Base-by-base conservation (phyloP, 2,888 invertebrate genomes). In the Notodonta dromedarius region DNA sequence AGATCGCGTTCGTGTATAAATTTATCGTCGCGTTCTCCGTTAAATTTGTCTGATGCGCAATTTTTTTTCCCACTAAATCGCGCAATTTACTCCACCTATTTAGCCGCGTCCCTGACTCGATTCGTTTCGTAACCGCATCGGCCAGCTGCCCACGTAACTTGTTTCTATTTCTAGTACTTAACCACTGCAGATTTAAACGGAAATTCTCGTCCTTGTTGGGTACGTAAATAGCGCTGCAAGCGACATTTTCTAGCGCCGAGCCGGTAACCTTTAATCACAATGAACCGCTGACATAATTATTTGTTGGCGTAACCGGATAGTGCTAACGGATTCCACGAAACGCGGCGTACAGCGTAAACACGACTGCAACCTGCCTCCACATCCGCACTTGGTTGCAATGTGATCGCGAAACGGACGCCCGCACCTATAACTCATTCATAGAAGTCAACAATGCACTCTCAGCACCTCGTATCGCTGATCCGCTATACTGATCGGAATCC, bases 271-370 rank as follows among this genome's bases (percentile, higher is more conserved):
- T 83, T 84, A 85, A 85, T 86, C 84, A 82, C 83, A 83, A 80
- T 84, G 85, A 85, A 85, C 87, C 75, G 87, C 86, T 91, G 90
- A 90, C 90, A 90, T 88, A 89, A 89, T 91, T 90, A 90, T 88
- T 87, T 84, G 84, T 84, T 82, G 80, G 83, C 81, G 88, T 85
- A 90, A 90, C 86, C 83, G 84, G 87, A 90, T 89, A 85, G 82
- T 77, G 76, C 80, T 79, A 77, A 77, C 76, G 72, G 78, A 85
- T 91, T 90, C 90, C 85, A 79, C 84, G 88, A 89, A 90, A 81
- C 82, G 78, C 80, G 80, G 83, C 82, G 82, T 81, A 77, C 79
- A 69, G 76, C 80, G 85, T 84, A 82, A 86, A 88, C 79, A 81
- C 78, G 79, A 83, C 73, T 78, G 82, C 78, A 73, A 66, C 80